Base-by-base conservation (phyloP, 2,797 vertebrate genomes). In the Falco berigora region DNA sequence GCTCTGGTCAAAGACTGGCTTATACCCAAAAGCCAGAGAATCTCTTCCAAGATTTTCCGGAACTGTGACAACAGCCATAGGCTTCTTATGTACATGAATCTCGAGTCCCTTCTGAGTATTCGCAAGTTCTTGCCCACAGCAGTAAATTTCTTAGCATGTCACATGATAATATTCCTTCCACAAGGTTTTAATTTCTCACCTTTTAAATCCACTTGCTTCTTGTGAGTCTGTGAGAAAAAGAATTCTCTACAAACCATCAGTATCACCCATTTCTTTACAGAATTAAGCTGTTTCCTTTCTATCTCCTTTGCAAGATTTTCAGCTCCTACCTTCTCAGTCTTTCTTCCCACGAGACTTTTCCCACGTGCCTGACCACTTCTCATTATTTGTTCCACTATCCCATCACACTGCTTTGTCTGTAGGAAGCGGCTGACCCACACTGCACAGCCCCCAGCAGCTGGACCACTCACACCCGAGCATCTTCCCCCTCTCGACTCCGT, bases 391-490 rank as follows among this genome's bases (percentile, higher is more conserved):
- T n/a, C 47, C 78, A 34, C 53, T 30, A 40, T 6, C 47, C 32
- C 2, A 1, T 10, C 21, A 34, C n/a, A 34, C 1, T 4, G 27
- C 32, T 21, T 8, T 7, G 49, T 55, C 34, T 36, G 44, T 9
- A 9, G 34, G 56, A 46, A 80, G 49, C 4, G 3, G 34, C 24
- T 36, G 56, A 66, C 40, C 34, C 10, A 6, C 2, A 17, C 36
- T 7, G n/a, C 20, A 9, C 28, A 56, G 56, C 42, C 53, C 38
- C 46, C 42, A 5, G 71, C 4, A 52, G 27, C 53, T 23, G 9
- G 4, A 28, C 44, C 27, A 4, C 24, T 49, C 28, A 18, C 9
- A 40, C 21, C 62, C 14, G 19, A 52, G 32, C 52, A 53, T 12
- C 42, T 74, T 30, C 72, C 62, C 27, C 49, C 82, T 38, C 28